Conservation (phyloP, 2,113 vertebrate species). For the Noctilio leporinus region DNA sequence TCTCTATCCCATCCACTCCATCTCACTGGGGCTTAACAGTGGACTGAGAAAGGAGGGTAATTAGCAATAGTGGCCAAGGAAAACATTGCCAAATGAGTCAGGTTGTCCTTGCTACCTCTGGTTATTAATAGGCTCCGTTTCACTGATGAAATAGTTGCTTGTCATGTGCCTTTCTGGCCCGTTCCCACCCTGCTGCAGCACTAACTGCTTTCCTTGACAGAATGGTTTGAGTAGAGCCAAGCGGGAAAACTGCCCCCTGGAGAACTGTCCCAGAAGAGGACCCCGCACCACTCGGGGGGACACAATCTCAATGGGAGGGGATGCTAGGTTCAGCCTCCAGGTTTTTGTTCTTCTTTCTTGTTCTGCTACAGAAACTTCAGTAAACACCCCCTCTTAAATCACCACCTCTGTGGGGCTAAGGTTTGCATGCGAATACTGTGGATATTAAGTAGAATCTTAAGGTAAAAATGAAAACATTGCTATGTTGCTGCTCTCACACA, state of each 20-base stretch:
- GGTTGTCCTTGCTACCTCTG: not conserved
- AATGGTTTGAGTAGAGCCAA: not conserved
- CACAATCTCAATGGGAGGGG: not conserved
- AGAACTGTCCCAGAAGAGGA: not conserved
- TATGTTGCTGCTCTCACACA: conserved; percentile 50
- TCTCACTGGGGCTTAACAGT: not conserved
- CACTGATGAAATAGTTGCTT: not conserved
- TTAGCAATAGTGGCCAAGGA: not conserved
- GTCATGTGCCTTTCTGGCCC: not conserved
- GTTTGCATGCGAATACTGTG: conserved; percentile 27
- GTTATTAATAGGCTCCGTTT: not conserved
- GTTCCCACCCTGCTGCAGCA: no score
- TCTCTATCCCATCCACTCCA: not conserved
- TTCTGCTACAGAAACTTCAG: not conserved
- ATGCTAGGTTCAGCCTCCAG: not conserved
- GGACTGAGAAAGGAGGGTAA: not conserved
- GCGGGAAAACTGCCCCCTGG: not conserved
- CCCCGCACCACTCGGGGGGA: rapidly evolving
- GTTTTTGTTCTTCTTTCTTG: not conserved
- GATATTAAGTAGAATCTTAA: conserved; percentile 43
- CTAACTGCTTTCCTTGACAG: not conserved
- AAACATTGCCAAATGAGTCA: not conserved
- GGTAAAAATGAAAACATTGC: conserved; percentile 24
- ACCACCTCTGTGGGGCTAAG: not conserved
- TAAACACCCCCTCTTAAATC: not conserved